Evolutionary conservation across 1,140 invertebrate genomes (phyloP).

Genomic region (Trichonephila clavipes): DNA sequence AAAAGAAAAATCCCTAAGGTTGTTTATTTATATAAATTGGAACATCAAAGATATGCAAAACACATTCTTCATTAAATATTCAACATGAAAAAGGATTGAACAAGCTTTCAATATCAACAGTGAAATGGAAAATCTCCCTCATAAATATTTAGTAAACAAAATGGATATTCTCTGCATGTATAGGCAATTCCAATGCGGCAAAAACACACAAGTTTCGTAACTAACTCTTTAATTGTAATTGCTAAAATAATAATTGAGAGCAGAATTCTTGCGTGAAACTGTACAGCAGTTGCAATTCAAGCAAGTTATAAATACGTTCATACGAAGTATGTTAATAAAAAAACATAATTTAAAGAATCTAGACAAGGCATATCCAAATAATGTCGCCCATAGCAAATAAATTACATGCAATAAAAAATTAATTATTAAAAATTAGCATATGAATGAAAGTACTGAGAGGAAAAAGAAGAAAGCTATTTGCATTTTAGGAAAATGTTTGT

Average conservation of each 20-base stretch:
- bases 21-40: neutral
- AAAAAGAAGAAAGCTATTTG: constrained; percentile 5
- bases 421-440: constrained; percentile 54
- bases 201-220: neutral
- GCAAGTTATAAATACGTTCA: neutral
- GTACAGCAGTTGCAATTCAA: neutral
- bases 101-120: neutral
- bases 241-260: neutral
- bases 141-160: neutral
- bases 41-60: neutral
- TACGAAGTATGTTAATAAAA: neutral
- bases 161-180: neutral
- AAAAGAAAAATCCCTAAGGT: too few relatives aligned
- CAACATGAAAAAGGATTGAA: neutral
- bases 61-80: neutral
- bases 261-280: neutral
- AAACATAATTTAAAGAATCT: neutral
- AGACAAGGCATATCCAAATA: neutral
- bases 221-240: neutral
- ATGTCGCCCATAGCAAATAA: constrained; percentile 17
- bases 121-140: neutral
- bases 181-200: neutral
- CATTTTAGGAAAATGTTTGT: constrained; percentile 49
- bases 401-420: constrained; percentile 35
- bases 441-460: neutral